Evolutionary conservation across 2,888 invertebrate species (phyloP), one percentile per base, ranked within the genome.

Genomic region (Harmothoe impar): DNA sequence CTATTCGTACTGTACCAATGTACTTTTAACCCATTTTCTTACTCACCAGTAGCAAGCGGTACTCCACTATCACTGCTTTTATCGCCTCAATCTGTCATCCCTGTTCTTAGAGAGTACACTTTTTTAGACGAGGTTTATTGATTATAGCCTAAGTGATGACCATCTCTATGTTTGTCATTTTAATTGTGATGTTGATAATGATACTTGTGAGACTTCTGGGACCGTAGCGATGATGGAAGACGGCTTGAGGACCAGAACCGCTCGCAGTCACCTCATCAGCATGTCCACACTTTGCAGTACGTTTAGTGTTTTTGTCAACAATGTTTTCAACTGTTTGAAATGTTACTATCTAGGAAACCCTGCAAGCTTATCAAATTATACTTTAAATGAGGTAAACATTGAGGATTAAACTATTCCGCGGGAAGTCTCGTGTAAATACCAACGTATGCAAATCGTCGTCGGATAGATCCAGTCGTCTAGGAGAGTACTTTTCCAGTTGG

Each of bases 391-490:
- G 3, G 43, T n/a, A 43, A 43, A 43, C 10, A 7, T 43, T 43
- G 43, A 7, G 43, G 10, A 43, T 10, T 43, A 10, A 43, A 43
- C 3, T 43, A 43, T 43, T 43, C 43, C 43, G 3, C 3, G 43
- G 43, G 10, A 43, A 43, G 10, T 43, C n/a, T 72, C 29, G 3
- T 72, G 72, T 72, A 72, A 72, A 72, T 72, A 29, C 72, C 72
- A 72, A 72, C 72, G 29, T 72, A 72, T 72, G 72, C 72, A 72
- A 72, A n/a, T n/a, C n/a, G n/a, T 72, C 72, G 5, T 72, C 31
- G 25, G 25, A 62, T 15, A 29, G 29, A 72, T 72, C 17, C 29
- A 5, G 17, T 15, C 29, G 0, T 15, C 29, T 29, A 0, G 72
- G 17, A 12, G 72, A 3, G 5, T 72, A 29, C n/a, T 72, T 72